phyloP scores from a whole-genome alignment of 1,140 invertebrate species.

The Drosophila micromelanica region DNA sequence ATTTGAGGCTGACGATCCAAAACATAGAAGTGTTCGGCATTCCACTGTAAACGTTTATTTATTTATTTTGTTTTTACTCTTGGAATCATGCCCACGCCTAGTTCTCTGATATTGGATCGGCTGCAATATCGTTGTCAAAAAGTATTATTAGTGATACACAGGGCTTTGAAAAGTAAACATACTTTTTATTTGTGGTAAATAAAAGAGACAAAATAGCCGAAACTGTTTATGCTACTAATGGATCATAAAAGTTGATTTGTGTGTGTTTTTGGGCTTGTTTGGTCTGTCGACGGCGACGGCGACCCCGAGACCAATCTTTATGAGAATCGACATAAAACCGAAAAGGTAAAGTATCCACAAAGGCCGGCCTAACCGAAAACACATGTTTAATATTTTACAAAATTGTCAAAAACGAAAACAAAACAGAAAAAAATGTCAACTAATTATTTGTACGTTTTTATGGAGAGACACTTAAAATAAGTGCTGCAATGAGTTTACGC shows the following conservation, averaged over 20 bases:
- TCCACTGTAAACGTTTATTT: too few relatives aligned
- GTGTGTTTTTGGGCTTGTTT: constrained; percentile 16
- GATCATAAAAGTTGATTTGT: constrained; percentile 23
- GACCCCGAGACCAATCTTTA: constrained; percentile 4
- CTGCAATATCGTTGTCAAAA: background rate
- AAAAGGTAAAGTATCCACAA: background rate
- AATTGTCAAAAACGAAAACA: background rate
- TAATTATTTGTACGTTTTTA: constrained; percentile 17
- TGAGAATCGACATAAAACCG: background rate
- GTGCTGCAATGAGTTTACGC: background rate
- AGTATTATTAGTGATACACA: background rate
- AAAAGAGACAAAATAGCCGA: constrained; percentile 14
- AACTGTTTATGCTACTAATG: constrained; percentile 38
- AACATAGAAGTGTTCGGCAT: too few relatives aligned
- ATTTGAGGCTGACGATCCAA: too few relatives aligned
- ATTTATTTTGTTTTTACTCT: too few relatives aligned
- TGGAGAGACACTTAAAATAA: constrained; percentile 12
- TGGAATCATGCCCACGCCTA: too few relatives aligned
- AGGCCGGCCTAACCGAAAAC: background rate
- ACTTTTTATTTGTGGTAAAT: constrained; percentile 12
- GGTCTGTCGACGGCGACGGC: background rate
- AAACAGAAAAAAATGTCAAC: background rate
- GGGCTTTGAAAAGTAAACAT: constrained; percentile 8
- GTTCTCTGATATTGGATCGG: too few relatives aligned
- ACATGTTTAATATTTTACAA: background rate